These are phyloP conservation scores for Saccostrea echinata DNA, from an alignment of 1,140 invertebrate species.

Conservation along the genomic window DNA sequence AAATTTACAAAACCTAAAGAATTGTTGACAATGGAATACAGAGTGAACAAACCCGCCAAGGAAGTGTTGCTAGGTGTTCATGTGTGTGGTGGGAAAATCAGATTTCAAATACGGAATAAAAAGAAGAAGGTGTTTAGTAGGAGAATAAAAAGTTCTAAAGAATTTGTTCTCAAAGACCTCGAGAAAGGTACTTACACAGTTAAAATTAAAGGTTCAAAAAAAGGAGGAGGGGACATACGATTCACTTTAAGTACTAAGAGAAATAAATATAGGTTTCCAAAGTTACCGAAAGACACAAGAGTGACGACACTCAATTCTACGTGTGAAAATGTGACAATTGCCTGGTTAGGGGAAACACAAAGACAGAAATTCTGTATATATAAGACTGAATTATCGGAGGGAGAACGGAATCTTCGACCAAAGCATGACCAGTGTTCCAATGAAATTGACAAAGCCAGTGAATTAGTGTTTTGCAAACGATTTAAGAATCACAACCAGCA, in stretches of 20 bases:
- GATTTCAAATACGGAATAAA: constrained; percentile 43
- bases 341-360: constrained; percentile 71
- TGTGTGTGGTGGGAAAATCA: constrained; percentile 53
- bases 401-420: constrained; percentile 58
- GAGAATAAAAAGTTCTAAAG: constrained; percentile 56
- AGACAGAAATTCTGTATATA: constrained; percentile 78
- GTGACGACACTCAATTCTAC: constrained; percentile 70
- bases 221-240: constrained; percentile 58
- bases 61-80: constrained; percentile 55
- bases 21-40: constrained; percentile 41
- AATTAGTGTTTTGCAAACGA: constrained; percentile 49
- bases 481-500: constrained; percentile 54
- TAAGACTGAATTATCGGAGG: constrained; percentile 61
- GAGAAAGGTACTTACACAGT: constrained; percentile 66
- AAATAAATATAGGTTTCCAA: constrained; percentile 67
- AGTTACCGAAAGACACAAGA: constrained; percentile 68
- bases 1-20: constrained; percentile 56
- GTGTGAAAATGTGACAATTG: constrained; percentile 72
- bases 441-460: constrained; percentile 45
- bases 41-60: constrained; percentile 44
- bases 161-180: constrained; percentile 61
- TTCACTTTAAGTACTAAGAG: constrained; percentile 63
- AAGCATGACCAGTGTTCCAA: constrained; percentile 49
- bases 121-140: constrained; percentile 40
- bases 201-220: constrained; percentile 61